phyloP scores from a whole-genome alignment of 1,140 invertebrate genomes.

The Bombyx mandarina region DNA sequence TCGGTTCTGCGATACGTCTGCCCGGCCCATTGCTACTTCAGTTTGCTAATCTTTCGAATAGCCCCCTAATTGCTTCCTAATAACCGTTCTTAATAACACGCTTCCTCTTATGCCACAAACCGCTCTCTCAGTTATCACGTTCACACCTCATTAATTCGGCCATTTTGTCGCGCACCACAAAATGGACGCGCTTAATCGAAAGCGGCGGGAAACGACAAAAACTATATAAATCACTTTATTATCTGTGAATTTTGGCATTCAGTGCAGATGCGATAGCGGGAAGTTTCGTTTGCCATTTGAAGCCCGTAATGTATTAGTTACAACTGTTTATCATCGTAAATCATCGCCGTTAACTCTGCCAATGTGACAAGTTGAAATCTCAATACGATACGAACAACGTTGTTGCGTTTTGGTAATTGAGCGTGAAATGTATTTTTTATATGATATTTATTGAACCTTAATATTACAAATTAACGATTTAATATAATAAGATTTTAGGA shows the following conservation, averaged over 20 bases:
- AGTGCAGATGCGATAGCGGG: neutral
- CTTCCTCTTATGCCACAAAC: too few species aligned
- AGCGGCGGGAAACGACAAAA: conserved; percentile 13
- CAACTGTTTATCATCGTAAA: neutral
- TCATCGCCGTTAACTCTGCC: neutral
- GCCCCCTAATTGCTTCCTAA: neutral
- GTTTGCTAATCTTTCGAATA: neutral
- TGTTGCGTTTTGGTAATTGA: too few species aligned
- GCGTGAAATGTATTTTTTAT: too few species aligned
- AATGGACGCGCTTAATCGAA: conserved; percentile 26
- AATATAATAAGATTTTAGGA: too few species aligned
- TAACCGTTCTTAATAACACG: too few species aligned
- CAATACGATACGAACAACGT: too few species aligned
- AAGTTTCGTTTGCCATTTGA: neutral
- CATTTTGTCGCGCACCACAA: conserved; percentile 25
- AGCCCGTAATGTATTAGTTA: neutral
- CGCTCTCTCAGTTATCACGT: conserved; percentile 17
- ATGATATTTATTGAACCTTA: too few species aligned
- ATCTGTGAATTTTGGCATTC: conserved; percentile 4
- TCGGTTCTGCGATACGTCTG: too few species aligned
- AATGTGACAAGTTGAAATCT: too few species aligned
- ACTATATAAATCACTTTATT: conserved; percentile 6
- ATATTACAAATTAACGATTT: too few species aligned
- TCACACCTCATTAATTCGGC: conserved; percentile 27
- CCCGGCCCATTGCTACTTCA: too few species aligned